Evolutionary conservation across 1,140 invertebrate species (phyloP).

Genomic region (Lithobius niger): DNA sequence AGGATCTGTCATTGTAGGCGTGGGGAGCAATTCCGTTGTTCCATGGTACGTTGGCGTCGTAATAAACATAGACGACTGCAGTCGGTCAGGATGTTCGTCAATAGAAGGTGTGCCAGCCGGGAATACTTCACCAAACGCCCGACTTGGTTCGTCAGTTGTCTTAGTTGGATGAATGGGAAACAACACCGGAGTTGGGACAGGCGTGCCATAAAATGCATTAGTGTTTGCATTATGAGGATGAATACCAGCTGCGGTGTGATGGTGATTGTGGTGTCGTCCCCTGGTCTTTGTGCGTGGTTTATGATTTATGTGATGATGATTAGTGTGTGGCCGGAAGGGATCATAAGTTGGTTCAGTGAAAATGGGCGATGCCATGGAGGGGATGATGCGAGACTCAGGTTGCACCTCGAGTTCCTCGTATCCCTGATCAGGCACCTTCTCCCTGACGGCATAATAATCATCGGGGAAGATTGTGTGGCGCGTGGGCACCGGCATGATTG

Average conservation of each 20-base stretch:
- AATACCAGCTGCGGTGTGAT: not conserved
- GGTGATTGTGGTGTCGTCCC: slow-evolving; percentile 11
- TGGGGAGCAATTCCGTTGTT: slow-evolving; percentile 13
- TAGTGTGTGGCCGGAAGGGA: not conserved
- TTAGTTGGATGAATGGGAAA: slow-evolving; percentile 16
- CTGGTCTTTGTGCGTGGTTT: slow-evolving; percentile 11
- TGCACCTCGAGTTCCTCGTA: slow-evolving; percentile 19
- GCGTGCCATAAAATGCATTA: slow-evolving; percentile 4
- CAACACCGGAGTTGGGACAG: slow-evolving; percentile 16
- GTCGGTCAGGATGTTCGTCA: no score
- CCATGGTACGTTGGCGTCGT: no score
- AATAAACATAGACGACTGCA: no score
- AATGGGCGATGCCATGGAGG: slow-evolving; percentile 27
- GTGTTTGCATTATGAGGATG: slow-evolving; percentile 15
- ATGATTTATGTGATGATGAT: slow-evolving; percentile 17
- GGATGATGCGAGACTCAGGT: slow-evolving; percentile 29
- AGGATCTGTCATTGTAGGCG: slow-evolving; percentile 15
- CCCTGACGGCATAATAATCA: no score
- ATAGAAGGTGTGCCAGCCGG: no score
- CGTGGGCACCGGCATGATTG: not conserved
- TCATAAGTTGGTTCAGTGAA: slow-evolving; percentile 20
- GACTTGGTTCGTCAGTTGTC: slow-evolving; percentile 17
- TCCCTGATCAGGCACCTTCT: no score
- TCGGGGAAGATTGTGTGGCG: slow-evolving; percentile 12
- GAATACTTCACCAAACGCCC: slow-evolving; percentile 19